Evolutionary conservation across 2,113 vertebrate species (phyloP).

Genomic region (Melanotaenia duboulayi): DNA sequence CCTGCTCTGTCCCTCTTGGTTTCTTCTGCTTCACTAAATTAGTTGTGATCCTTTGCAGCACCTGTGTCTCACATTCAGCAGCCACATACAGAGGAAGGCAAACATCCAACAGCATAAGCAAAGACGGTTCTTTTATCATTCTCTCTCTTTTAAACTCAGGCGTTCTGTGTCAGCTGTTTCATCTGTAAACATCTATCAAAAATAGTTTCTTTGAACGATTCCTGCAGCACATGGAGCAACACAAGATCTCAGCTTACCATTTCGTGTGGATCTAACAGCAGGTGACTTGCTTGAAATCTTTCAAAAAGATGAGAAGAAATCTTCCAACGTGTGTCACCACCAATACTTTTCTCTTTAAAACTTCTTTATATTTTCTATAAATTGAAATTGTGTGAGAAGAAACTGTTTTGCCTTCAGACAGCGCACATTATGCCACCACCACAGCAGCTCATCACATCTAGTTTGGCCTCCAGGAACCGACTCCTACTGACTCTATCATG

Average conservation of each 20-base stretch:
- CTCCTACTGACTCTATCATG: constrained; percentile 42
- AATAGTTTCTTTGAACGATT: constrained; percentile 41
- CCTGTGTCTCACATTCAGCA: constrained; percentile 45
- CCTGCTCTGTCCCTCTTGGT: constrained; percentile 53
- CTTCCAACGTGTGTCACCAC: constrained; percentile 5
- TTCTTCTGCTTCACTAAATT: constrained; percentile 56
- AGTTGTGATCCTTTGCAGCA: constrained; percentile 52
- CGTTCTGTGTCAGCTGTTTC: constrained; percentile 23
- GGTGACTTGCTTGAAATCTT: constrained; percentile 10
- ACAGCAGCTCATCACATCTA: constrained; percentile 23
- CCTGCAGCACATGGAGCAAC: not conserved
- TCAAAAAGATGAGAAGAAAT: not conserved
- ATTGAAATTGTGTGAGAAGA: not conserved
- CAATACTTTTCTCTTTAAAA: not conserved
- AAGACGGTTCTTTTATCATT: constrained; percentile 34
- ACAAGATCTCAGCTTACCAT: constrained; percentile 6
- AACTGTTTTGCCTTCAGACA: no score
- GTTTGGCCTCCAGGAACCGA: constrained; percentile 44
- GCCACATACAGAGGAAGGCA: constrained; percentile 19
- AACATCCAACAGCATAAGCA: constrained; percentile 34
- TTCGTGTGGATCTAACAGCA: constrained; percentile 9
- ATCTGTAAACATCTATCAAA: constrained; percentile 41
- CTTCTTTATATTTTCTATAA: no score
- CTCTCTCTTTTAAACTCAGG: not conserved
- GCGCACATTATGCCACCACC: not conserved